phyloP scores from a whole-genome alignment of 2,113 vertebrate genomes.

The Cryptomyrus ogoouensis region DNA sequence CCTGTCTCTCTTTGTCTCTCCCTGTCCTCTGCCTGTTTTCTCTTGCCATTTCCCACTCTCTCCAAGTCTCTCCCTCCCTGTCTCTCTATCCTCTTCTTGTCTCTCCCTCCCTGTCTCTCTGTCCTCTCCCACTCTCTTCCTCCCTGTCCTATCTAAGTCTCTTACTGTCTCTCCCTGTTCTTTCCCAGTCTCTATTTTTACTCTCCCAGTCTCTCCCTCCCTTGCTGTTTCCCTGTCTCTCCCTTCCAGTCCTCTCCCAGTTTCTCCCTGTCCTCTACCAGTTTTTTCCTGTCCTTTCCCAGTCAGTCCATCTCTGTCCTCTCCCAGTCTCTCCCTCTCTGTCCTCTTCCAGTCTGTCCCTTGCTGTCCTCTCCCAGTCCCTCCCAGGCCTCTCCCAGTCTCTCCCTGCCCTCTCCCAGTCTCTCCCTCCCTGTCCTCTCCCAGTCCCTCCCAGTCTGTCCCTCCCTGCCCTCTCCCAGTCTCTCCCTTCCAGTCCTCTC shows the following conservation, averaged over 20 bases:
- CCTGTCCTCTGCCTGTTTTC: background rate
- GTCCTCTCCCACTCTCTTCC: too few species aligned
- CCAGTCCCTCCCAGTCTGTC: too few species aligned
- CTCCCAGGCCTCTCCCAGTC: background rate
- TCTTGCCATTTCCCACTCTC: background rate
- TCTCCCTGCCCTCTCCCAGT: constrained; percentile 8
- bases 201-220: background rate
- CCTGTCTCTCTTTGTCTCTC: background rate
- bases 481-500: background rate
- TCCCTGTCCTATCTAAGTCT: too few species aligned
- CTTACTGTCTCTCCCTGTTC: constrained; percentile 2
- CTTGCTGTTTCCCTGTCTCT: too few species aligned
- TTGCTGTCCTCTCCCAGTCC: background rate
- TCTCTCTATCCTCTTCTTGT: background rate
- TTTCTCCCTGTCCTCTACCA: background rate
- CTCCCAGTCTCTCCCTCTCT: background rate
- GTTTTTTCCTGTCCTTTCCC: background rate
- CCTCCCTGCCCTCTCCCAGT: background rate
- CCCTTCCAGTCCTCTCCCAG: background rate
- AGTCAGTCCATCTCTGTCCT: background rate
- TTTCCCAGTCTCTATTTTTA: background rate
- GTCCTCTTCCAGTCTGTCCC: background rate
- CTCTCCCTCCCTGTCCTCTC: background rate
- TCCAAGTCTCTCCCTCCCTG: background rate
- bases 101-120: background rate